Evolutionary conservation across 2,113 vertebrate species (phyloP), one percentile per base, ranked within the genome.

Genomic region (Elephantulus edwardii): DNA sequence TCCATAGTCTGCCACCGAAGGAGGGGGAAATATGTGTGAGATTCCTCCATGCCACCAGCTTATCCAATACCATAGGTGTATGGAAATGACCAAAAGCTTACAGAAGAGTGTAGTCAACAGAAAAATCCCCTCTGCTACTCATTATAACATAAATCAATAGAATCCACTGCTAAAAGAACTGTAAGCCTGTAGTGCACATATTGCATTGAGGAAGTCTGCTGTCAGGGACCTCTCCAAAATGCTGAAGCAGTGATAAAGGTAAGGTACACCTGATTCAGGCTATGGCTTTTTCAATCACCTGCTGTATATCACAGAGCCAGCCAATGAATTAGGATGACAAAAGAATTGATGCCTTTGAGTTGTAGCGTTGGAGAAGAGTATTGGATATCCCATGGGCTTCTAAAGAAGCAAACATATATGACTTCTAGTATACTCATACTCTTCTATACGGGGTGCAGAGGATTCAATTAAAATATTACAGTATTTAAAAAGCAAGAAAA

Each of bases 401-500:
- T n/a, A n/a, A n/a, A n/a, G n/a, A n/a, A n/a, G n/a, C n/a, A n/a
- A n/a, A n/a, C n/a, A n/a, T n/a, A n/a, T n/a, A n/a, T n/a, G n/a
- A n/a, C n/a, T n/a, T n/a, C n/a, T n/a, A n/a, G n/a, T n/a, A n/a
- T n/a, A n/a, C n/a, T n/a, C n/a, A 22, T 64, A 13, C 28, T 56
- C 20, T 40, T 76, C 42, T 74, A 22, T 14, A 50, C 26, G 24
- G 24, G 30, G 54, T 68, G 72, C 35, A n/a, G n/a, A n/a, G n/a
- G n/a, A n/a, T n/a, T n/a, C n/a, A 48, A n/a, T 70, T 38, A 62
- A 78, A 75, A 92, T 93, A 62, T 64, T 75, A 48, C 5, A 70
- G 54, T 33, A 79, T 10, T n/a, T 58, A 91, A 68, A 80, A 80
- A 70, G 48, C 42, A 81, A 88, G 22, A 58, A 58, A 58, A 86